phyloP scores from a whole-genome alignment of 2,797 vertebrate genomes.

The Octomys mimax region DNA sequence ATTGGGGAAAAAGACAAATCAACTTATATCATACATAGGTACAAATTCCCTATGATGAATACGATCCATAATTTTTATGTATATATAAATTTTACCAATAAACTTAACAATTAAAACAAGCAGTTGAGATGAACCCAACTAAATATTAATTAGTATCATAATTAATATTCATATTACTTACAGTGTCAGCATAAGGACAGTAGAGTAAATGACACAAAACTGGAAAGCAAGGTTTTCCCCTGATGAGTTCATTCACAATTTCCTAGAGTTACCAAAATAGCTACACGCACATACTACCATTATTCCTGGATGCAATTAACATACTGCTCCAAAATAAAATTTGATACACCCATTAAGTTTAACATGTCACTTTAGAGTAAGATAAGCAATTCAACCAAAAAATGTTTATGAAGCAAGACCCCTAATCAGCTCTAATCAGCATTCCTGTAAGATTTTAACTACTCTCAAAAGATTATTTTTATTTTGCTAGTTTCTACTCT shows the following conservation, averaged over 20 bases:
- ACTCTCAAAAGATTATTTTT: background rate
- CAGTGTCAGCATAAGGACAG: background rate
- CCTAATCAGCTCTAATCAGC: background rate
- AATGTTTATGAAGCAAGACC: background rate
- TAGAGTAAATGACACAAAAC: background rate
- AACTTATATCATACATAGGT: background rate
- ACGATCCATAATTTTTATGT: background rate
- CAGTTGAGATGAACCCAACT: background rate
- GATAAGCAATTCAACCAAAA: conserved; percentile 1
- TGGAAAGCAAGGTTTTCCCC: conserved; percentile 45
- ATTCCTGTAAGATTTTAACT: background rate
- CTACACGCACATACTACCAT: background rate
- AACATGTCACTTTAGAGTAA: background rate
- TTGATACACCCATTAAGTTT: background rate
- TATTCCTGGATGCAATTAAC: background rate
- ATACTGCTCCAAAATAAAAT: background rate
- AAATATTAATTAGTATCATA: background rate
- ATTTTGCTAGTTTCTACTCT: background rate
- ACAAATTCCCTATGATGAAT: background rate
- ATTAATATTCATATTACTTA: conserved; percentile 38
- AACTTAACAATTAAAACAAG: background rate
- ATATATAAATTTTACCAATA: background rate
- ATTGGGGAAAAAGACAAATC: background rate
- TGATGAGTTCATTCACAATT: conserved; percentile 26
- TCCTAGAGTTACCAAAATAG: background rate